Evolutionary conservation across 2,113 vertebrate species (phyloP), one percentile per base, ranked within the genome.

Genomic region (Camelus bactrianus): DNA sequence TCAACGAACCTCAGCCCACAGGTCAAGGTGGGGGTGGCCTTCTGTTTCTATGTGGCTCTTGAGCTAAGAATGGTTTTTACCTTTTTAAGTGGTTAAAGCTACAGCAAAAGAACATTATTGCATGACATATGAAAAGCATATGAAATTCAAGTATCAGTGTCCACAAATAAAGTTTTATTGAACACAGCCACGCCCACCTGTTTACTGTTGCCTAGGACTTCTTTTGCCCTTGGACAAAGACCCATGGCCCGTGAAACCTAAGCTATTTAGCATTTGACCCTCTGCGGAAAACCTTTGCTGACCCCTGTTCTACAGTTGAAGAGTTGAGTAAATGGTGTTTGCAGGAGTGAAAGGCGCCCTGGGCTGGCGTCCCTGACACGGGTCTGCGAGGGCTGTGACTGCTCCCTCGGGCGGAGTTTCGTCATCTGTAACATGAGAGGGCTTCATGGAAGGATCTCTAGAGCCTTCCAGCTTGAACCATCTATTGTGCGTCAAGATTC

Each of bases 161-260:
- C 89, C 77, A 72, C 82, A 93, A 96, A 84, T 91, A 76, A 93
- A 86, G 30, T 93, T 35, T 58, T 77, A 56, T 58, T 67, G 80
- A 90, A 82, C 38, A 75, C 19, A 75, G 60, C 65, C 52, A 28
- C 1, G 5, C 30, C 22, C 52, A 75, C 46, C 50, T 77, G 35
- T 58, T 67, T 79, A 20, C 60, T 58, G 12, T 91, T 89, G 38
- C 62, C 75, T 58, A 10, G 35, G 28, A 54, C 69, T 89, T 52
- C 79, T 90, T 81, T 91, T 58, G 38, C 35, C 24, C 14, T 17
- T 67, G 20, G 62, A 82, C 89, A 89, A 69, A 89, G 64, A 88
- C 67, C n/a, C 1, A 28, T 52, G 30, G n/a, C 8, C 79, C 14
- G 3, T 17, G 65, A 64, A 93, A 14, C n/a, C 75, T 69, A n/a